phyloP scores from a whole-genome alignment of 2,888 invertebrate species.

The Polymixis lichenea region DNA sequence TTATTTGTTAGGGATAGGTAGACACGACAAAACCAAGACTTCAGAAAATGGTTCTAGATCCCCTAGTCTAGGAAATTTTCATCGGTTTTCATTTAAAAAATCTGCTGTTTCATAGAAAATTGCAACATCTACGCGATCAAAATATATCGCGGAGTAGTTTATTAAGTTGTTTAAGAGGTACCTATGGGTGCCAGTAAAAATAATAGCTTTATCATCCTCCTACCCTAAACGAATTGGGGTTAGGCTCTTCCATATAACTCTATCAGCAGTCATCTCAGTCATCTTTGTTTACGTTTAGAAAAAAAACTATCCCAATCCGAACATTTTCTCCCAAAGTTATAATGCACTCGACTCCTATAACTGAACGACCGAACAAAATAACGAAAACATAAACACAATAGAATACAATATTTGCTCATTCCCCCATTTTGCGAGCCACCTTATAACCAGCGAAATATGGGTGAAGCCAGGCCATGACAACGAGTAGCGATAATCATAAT shows the following conservation, averaged over 20 bases:
- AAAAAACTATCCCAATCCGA: not conserved
- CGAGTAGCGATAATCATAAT: slow-evolving; percentile 60
- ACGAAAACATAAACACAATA: slow-evolving; percentile 50
- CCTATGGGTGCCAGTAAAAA: not conserved
- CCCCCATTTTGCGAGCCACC: slow-evolving; percentile 37
- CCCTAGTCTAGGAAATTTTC: no score
- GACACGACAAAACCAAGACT: no score
- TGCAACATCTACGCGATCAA: no score
- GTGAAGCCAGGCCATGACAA: slow-evolving; percentile 39
- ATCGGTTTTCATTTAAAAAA: no score
- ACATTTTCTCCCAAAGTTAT: not conserved
- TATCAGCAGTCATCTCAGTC: not conserved
- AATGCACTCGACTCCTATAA: slow-evolving; percentile 9
- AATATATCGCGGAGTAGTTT: no score
- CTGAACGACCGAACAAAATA: not conserved
- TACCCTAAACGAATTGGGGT: no score
- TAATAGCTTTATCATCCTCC: not conserved
- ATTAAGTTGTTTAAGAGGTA: not conserved
- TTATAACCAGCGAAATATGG: slow-evolving; percentile 52
- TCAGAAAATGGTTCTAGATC: no score
- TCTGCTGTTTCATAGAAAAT: no score
- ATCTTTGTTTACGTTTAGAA: not conserved
- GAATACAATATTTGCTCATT: slow-evolving; percentile 51
- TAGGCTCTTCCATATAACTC: not conserved
- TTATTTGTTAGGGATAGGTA: no score